phyloP scores from a whole-genome alignment of 2,888 invertebrate species.

The Limnephilus rhombicus region DNA sequence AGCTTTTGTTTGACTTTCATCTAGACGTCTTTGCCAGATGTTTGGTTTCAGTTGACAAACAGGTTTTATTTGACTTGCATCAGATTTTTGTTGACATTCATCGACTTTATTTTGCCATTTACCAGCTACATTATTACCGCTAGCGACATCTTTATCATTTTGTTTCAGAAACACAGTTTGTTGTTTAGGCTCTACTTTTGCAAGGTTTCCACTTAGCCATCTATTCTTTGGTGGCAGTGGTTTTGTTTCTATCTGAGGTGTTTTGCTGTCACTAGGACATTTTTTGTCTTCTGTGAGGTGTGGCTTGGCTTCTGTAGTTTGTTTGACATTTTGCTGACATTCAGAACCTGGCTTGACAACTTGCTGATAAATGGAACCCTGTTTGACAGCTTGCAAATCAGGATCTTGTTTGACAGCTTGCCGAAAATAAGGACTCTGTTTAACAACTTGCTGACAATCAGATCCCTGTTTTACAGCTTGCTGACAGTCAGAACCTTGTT shows the following conservation, averaged over 20 bases:
- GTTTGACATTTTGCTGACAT: not conserved
- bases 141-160: not conserved
- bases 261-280: not conserved
- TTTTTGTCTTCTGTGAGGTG: conserved; percentile 9
- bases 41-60: not conserved
- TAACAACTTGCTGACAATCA: not conserved
- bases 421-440: not conserved
- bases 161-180: not conserved
- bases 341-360: not conserved
- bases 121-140: not conserved
- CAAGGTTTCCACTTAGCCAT: not conserved
- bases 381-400: not conserved
- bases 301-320: not conserved
- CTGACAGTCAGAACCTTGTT: not conserved
- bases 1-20: not conserved
- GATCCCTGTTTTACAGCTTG: not conserved
- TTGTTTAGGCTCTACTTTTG: conserved; percentile 2
- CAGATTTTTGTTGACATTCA: not conserved
- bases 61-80: not conserved
- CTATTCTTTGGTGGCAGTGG: not conserved
- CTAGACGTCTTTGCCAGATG: not conserved
- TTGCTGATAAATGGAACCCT: not conserved
- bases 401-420: not conserved
- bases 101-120: not conserved
- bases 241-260: conserved; percentile 5